These are phyloP conservation scores for Trissonchulus sp. DNA, from an alignment of 2,888 invertebrate genomes.

Conservation along the genomic window DNA sequence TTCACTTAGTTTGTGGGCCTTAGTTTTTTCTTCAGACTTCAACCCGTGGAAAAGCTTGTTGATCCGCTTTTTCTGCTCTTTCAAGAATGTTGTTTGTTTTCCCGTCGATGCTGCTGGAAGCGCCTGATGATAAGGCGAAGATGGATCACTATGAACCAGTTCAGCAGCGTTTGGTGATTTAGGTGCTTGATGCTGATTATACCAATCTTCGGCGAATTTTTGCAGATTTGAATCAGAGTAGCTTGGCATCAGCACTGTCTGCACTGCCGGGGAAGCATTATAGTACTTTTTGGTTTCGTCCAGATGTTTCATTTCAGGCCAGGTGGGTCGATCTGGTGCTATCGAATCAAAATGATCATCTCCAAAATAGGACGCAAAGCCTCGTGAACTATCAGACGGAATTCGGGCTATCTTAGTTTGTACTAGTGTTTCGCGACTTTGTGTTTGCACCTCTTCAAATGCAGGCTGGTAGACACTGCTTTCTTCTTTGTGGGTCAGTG, in stretches of 20 bases:
- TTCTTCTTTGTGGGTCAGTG: background rate
- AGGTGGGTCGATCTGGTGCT: background rate
- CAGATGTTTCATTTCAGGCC: background rate
- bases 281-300: background rate
- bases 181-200: background rate
- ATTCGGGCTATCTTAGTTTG: background rate
- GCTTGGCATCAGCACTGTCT: background rate
- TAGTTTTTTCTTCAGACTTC: no score
- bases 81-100: background rate
- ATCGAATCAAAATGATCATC: no score
- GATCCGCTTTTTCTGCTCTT: background rate
- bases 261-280: background rate
- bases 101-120: background rate
- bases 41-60: slow-evolving; percentile 45
- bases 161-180: background rate
- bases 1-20: no score
- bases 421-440: background rate
- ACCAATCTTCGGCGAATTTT: background rate
- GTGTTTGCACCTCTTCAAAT: background rate
- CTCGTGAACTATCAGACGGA: background rate
- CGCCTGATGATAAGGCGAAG: background rate
- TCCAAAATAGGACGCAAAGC: background rate
- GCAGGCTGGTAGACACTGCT: background rate
- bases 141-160: background rate
- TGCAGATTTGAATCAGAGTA: background rate